Percentiles rank a stretch among this genome's conserved stretches.
Evolutionary conservation across 2,888 invertebrate genomes (phyloP).

Genomic region (Cynaeus angustus): DNA sequence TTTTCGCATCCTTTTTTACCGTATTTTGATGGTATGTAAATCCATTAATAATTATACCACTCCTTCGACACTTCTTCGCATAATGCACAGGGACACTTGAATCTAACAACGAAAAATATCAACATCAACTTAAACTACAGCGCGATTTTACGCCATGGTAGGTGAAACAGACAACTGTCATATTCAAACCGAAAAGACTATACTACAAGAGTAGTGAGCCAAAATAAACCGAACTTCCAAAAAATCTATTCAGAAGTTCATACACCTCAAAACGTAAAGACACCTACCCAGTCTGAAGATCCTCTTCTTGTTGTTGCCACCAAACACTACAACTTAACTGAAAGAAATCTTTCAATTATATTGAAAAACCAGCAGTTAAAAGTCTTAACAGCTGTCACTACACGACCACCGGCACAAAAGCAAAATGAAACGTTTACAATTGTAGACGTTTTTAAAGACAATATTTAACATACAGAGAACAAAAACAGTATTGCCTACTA

Average conservation of each 20-base stretch:
- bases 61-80: constrained; percentile 20
- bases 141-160: constrained; percentile 54
- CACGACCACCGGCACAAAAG: neutral
- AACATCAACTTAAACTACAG: constrained; percentile 6
- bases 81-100: constrained; percentile 8
- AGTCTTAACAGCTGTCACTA: constrained; percentile 27
- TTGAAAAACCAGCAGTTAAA: constrained; percentile 28
- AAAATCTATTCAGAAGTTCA: neutral
- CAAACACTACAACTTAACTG: neutral
- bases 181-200: no score
- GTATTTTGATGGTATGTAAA: constrained; percentile 63
- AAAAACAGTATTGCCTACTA: constrained; percentile 55
- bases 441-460: constrained; percentile 32
- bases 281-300: constrained; percentile 4
- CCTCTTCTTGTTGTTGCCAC: no score
- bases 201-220: neutral
- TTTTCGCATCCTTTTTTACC: constrained; percentile 54
- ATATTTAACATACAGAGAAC: constrained; percentile 26
- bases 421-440: constrained; percentile 30
- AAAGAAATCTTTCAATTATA: constrained; percentile 34
- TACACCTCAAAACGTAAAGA: neutral
- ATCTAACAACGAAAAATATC: no score
- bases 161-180: constrained; percentile 19
- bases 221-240: constrained; percentile 8
- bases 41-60: constrained; percentile 58